Evolutionary conservation across 1,140 invertebrate species (phyloP).

Genomic region (Drosophila tani): DNA sequence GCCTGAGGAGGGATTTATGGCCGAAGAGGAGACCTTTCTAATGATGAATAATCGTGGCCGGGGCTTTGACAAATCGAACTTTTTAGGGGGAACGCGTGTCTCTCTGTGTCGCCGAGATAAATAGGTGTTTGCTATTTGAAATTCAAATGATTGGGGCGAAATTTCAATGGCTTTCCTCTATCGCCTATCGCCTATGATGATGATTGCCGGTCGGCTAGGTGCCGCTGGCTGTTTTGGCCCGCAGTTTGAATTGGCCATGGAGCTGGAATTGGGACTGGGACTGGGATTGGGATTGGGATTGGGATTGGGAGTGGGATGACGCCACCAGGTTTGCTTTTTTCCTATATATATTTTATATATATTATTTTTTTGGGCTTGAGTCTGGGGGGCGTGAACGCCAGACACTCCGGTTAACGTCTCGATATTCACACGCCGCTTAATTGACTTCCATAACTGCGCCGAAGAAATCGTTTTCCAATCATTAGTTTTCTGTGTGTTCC

Average conservation of each 20-base stretch:
- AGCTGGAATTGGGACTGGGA: not conserved
- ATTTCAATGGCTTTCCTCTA: conserved; percentile 33
- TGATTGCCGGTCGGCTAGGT: conserved; percentile 14
- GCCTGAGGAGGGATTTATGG: conserved; percentile 5
- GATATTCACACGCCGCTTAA: conserved; percentile 76
- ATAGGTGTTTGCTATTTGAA: conserved; percentile 59
- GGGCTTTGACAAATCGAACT: conserved; percentile 67
- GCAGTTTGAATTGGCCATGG: conserved; percentile 19
- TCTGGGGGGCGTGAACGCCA: conserved; percentile 53
- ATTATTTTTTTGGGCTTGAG: conserved; percentile 11
- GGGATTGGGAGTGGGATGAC: conserved; percentile 25
- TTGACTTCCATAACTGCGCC: conserved; percentile 62
- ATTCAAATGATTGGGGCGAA: conserved; percentile 70
- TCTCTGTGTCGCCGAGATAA: conserved; percentile 6
- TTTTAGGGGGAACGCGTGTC: conserved; percentile 53
- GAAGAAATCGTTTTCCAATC: conserved; percentile 68
- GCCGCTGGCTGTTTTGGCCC: conserved; percentile 52
- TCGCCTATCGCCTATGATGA: conserved; percentile 4
- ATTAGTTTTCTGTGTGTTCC: conserved; percentile 48
- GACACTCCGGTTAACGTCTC: conserved; percentile 47
- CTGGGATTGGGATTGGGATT: not conserved
- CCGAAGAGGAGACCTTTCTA: conserved; percentile 23
- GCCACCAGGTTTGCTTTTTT: conserved; percentile 45
- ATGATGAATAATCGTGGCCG: conserved; percentile 58
- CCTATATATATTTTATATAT: not conserved